Evolutionary conservation across 2,888 invertebrate species (phyloP), one percentile per base, ranked within the genome.

Genomic region (Bembecia ichneumoniformis): DNA sequence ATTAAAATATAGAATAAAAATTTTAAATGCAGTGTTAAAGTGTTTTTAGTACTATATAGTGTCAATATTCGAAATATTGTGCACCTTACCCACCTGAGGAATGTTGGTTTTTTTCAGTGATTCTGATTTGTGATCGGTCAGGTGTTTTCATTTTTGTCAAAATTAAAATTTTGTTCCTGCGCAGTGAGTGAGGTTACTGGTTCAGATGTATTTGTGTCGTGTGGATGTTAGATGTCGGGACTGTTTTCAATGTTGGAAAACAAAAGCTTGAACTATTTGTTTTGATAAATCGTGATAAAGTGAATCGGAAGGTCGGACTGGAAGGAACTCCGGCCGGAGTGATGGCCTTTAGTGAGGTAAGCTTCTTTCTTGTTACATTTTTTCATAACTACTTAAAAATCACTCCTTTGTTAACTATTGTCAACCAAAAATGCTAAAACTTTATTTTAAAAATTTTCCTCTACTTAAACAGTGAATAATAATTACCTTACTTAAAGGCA

Each of bases 261-360:
- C 83, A 84, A 77, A 83, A 81, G 81, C 80, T 66, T 83, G 76
- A 86, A 86, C 82, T 84, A 79, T 83, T 86, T 88, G 86, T 88
- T 88, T 87, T 87, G 84, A 81, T 81, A 78, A 71, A 75, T 64
- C 70, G 78, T 75, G 80, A 70, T 77, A 78, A 72, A 80, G 66
- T 77, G 11, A 16, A 75, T 76, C 69, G 76, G 71, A 81, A 84
- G 87, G 86, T 87, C 79, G 84, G 82, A 81, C 75, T 82, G 81
- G 82, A 79, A 83, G 80, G 80, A 87, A 78, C 78, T 82, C 80
- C 88, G 84, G 87, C 83, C 86, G 77, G 89, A 90, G 89, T 88
- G 76, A 92, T 92, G 92, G 91, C 92, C 91, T 92, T 92, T 90
- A 92, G 92, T 90, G 91, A 92, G 91, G 92, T 92, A 80, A 89